These are phyloP conservation scores for Drosophila bocqueti DNA, from an alignment of 1,140 invertebrate species.

Conservation along the genomic window DNA sequence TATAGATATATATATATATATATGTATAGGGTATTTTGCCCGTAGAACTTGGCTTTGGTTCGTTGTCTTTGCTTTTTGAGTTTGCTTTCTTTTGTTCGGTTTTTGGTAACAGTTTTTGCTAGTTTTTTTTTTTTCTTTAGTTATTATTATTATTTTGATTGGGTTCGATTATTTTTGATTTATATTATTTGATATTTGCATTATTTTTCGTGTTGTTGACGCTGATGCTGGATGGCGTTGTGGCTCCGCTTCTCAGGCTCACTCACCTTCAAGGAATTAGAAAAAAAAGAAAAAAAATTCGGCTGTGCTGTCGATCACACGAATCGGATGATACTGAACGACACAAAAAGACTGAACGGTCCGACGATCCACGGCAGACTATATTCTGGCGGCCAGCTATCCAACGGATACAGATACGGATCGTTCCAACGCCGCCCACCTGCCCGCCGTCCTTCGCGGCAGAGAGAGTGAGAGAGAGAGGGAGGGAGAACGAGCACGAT, in stretches of 20 bases:
- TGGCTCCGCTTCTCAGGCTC: slow-evolving; percentile 32
- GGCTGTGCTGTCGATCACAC: slow-evolving; percentile 83
- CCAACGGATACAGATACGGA: slow-evolving; percentile 77
- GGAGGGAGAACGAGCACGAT: background rate
- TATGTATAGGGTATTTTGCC: background rate
- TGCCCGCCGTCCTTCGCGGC: slow-evolving; percentile 66
- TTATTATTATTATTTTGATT: background rate
- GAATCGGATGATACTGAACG: slow-evolving; percentile 82
- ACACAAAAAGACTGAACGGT: slow-evolving; percentile 85
- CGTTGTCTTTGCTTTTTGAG: slow-evolving; percentile 3
- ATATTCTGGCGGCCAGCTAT: slow-evolving; percentile 73
- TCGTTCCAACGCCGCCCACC: slow-evolving; percentile 62
- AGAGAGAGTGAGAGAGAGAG: background rate
- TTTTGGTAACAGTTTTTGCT: slow-evolving; percentile 29
- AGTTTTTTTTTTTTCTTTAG: slow-evolving; percentile 14
- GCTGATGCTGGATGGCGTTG: slow-evolving; percentile 19
- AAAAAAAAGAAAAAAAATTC: slow-evolving; percentile 84
- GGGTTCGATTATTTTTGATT: slow-evolving; percentile 6
- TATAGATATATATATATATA: background rate
- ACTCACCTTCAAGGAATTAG: slow-evolving; percentile 85
- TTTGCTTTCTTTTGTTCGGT: slow-evolving; percentile 27
- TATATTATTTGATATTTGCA: too few species aligned
- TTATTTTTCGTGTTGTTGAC: slow-evolving; percentile 8
- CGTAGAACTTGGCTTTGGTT: slow-evolving; percentile 8
- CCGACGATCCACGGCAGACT: slow-evolving; percentile 85